phyloP scores from a whole-genome alignment of 2,113 vertebrate genomes.

The Oostethus manadensis region DNA sequence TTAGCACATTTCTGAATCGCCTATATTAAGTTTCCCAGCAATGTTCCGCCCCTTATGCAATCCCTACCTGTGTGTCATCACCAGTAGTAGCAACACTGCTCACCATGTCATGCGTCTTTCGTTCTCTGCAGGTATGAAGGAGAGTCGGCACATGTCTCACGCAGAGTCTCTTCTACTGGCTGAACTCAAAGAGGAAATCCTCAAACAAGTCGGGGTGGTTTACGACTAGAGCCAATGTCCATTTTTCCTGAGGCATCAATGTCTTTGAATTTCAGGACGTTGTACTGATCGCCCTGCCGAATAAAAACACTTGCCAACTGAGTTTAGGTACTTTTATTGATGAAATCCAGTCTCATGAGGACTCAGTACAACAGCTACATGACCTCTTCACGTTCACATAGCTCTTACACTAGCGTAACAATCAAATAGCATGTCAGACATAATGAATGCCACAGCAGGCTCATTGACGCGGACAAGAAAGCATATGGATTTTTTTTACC shows the following conservation, averaged over 20 bases:
- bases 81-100: not conserved
- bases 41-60: no score
- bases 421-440: conserved; percentile 59
- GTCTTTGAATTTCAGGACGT: not conserved
- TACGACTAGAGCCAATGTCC: conserved; percentile 34
- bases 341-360: conserved; percentile 58
- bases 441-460: no score
- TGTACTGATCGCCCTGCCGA: not conserved
- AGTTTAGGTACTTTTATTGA: conserved; percentile 61
- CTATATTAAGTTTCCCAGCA: no score
- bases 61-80: not conserved
- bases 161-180: conserved; percentile 75
- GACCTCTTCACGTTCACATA: conserved; percentile 38
- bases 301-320: conserved; percentile 7
- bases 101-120: not conserved
- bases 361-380: conserved; percentile 49
- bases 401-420: conserved; percentile 54
- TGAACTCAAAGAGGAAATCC: conserved; percentile 76
- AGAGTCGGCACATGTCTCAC: conserved; percentile 76
- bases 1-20: no score
- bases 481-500: conserved; percentile 12
- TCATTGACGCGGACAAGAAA: not conserved
- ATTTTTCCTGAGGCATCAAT: not conserved
- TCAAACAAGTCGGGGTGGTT: conserved; percentile 71
- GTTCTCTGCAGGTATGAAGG: conserved; percentile 73